phyloP scores from a whole-genome alignment of 1,140 invertebrate genomes.

The Heliconius hermathena region DNA sequence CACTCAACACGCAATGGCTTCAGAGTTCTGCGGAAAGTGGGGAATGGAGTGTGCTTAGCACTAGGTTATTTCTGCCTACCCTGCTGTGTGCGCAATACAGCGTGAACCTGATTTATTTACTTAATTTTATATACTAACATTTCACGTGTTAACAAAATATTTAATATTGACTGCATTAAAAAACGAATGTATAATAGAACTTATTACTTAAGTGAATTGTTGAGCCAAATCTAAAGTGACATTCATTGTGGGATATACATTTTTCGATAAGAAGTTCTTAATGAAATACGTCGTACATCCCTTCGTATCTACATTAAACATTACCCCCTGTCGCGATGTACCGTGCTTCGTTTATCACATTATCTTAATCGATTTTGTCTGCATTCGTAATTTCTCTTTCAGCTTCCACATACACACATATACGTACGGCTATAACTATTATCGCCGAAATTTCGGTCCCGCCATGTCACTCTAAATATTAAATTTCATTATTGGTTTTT shows the following conservation, averaged over 20 bases:
- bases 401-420: not conserved
- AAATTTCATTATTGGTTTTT: conserved; percentile 36
- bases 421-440: too few species aligned
- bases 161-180: not conserved
- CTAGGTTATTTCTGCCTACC: too few species aligned
- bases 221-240: not conserved
- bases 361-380: conserved; percentile 61
- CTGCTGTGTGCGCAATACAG: too few species aligned
- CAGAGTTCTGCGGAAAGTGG: too few species aligned
- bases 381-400: conserved; percentile 50
- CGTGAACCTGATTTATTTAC: not conserved
- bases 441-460: conserved; percentile 13
- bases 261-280: conserved; percentile 53
- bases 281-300: conserved; percentile 49
- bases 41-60: too few species aligned
- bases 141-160: not conserved
- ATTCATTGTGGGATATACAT: not conserved
- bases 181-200: not conserved
- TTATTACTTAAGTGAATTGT: not conserved
- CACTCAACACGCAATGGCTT: too few species aligned
- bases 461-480: conserved; percentile 27
- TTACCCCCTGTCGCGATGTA: conserved; percentile 63
- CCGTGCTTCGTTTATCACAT: conserved; percentile 68
- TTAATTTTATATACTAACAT: not conserved
- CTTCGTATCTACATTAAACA: conserved; percentile 68